phyloP scores from a whole-genome alignment of 2,888 invertebrate species.

The Leistus spinibarbis region DNA sequence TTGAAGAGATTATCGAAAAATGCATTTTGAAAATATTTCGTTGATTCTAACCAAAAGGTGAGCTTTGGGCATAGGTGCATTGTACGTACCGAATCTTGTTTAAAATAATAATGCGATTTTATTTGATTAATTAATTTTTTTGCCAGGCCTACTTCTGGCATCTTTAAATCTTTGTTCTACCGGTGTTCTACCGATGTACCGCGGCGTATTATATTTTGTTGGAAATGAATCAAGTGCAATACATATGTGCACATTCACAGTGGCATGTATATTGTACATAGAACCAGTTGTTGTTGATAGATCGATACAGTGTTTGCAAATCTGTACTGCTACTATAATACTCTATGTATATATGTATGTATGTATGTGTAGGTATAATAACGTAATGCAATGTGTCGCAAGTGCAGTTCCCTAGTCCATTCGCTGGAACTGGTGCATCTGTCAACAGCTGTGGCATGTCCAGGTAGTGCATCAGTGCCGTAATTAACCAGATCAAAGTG shows the following conservation, averaged over 20 bases:
- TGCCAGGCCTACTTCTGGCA: too few relatives aligned
- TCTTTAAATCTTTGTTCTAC: too few relatives aligned
- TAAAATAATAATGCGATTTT: too few relatives aligned
- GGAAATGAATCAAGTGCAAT: not conserved
- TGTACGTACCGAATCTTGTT: too few relatives aligned
- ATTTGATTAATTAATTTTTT: too few relatives aligned
- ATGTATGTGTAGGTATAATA: not conserved
- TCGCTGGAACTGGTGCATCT: not conserved
- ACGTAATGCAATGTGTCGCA: not conserved
- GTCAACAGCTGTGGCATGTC: not conserved
- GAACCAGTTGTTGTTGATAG: not conserved
- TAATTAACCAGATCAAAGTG: constrained; percentile 30
- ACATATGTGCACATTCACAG: not conserved
- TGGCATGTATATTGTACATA: not conserved
- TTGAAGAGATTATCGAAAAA: too few relatives aligned
- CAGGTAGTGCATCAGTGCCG: constrained; percentile 7
- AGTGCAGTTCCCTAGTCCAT: not conserved
- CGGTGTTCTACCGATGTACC: too few relatives aligned
- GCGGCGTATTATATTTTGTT: too few relatives aligned
- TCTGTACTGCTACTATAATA: not conserved
- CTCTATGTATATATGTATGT: too few relatives aligned
- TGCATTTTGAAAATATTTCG: too few relatives aligned
- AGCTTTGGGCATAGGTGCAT: too few relatives aligned
- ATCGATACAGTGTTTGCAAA: not conserved
- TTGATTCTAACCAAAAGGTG: too few relatives aligned